Base-by-base conservation (phyloP, 2,797 vertebrate genomes). In the Schizothorax lantsangensis region DNA sequence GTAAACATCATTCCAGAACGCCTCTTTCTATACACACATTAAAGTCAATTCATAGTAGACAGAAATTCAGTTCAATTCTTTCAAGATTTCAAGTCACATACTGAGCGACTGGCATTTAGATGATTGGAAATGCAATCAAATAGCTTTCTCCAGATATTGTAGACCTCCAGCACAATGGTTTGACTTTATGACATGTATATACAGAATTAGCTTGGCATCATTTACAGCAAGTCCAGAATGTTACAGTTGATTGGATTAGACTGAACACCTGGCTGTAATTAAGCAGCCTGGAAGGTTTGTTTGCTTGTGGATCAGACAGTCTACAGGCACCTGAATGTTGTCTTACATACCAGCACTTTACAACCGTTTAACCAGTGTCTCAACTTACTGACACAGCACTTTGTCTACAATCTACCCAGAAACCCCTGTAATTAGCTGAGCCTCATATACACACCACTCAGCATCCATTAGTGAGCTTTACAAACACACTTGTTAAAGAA, bases 1-100 rank as follows among this genome's bases (percentile, higher is more conserved):
- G 98, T 99, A 92, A 92, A 89, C 87, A 81, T 88, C 79, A 40
- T 19, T 88, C 87, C 57, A 79, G 64, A 88, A 36, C 2, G 5
- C 6, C 9, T 21, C 11, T 33, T 43, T 30, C 21, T 14, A 54
- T 12, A 23, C 49, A 23, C 9, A 3, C 33, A 57, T 4, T 30
- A 66, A 66, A 57, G 49, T 14, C 54, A 75, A 1, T 57, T 57
- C 74, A 33, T 14, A 21, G 11, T 45, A 19, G 8, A 49, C 30
- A 54, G 64, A 23, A 77, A 30, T 66, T 7, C 26, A 33, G 26
- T 64, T 64, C 14, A 17, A 15, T 33, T 33, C 1, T 6, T 17
- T 33, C 30, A 23, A 21, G 59, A 79, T 68, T 23, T 12, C 14
- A 69, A 69, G 79, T 49, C 38, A 30, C 36, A 6, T 66, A 62